Base-by-base conservation (phyloP, 2,888 invertebrate species). In the Protula sp. region DNA sequence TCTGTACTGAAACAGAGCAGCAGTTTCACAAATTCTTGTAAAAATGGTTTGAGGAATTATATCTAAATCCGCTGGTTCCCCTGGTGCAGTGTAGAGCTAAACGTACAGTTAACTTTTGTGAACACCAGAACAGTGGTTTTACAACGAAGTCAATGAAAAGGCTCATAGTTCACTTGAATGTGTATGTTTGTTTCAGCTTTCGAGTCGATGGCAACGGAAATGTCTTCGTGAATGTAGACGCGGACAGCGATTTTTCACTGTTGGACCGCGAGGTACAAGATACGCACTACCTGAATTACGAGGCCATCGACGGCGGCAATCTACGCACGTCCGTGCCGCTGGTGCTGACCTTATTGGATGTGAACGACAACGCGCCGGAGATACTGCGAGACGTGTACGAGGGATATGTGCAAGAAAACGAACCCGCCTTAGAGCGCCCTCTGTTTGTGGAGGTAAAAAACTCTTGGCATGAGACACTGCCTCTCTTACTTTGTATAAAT, bases 261-360 rank as follows among this genome's bases (percentile, higher is more conserved):
- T 79, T 92, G 52, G 91, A 93, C 75, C 89, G 89, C 73, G 92
- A 93, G 75, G 85, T 85, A 14, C 89, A 90, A 69, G 88, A 88
- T 69, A 88, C 88, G 60, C 92, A 89, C 67, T 89, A 89, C 60
- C 79, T 92, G 59, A 90, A 89, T 0, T 84, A 90, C 57, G 88
- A 89, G 64, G 92, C 91, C 0, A 86, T 85, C 64, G 92, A 93
- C 74, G 90, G 90, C 0, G 91, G 92, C 0, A 89, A 88, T 0
- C 67, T 73, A 22, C 63, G 74, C 14, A 69, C 74, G 4, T 72
- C 74, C 1, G 69, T 69, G 4, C 75, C 74, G 55, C 65, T 79
- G 14, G 65, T 67, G 27, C 63, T 78, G n/a, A 67, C 57, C n/a
- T 67, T 79, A 3, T 60, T 61, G 2, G 79, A 79, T 59, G 68